Conservation (phyloP, 2,888 invertebrate genomes). For the Spisula solida region DNA sequence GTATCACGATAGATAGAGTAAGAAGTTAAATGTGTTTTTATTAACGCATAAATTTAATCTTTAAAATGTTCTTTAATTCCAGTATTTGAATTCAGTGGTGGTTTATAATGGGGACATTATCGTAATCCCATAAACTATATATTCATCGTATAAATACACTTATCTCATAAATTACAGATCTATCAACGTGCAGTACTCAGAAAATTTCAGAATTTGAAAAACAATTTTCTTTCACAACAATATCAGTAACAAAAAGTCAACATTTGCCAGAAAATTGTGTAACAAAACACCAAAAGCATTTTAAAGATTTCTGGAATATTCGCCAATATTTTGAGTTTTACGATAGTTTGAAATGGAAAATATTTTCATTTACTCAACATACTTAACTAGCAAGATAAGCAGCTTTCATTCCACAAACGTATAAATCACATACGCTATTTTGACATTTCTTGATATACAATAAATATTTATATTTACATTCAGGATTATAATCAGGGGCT, state of each 20-base stretch:
- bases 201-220: background rate
- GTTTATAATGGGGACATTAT: background rate
- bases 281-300: background rate
- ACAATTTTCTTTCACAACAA: background rate
- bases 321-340: slow-evolving; percentile 1
- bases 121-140: background rate
- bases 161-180: background rate
- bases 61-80: background rate
- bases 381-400: background rate
- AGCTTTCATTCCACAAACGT: background rate
- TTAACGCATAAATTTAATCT: background rate
- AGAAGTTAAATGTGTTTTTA: background rate
- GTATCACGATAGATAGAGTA: background rate
- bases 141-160: background rate
- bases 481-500: no score
- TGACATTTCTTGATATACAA: no score
- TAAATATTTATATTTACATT: no score
- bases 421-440: no score
- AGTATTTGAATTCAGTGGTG: background rate
- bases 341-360: background rate
- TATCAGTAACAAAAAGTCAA: background rate
- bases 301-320: background rate
- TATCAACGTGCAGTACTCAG: background rate
- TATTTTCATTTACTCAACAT: background rate
- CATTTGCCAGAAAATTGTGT: background rate